These are phyloP conservation scores for Macrophya annulata DNA, from an alignment of 2,888 invertebrate species.

Conservation along the genomic window DNA sequence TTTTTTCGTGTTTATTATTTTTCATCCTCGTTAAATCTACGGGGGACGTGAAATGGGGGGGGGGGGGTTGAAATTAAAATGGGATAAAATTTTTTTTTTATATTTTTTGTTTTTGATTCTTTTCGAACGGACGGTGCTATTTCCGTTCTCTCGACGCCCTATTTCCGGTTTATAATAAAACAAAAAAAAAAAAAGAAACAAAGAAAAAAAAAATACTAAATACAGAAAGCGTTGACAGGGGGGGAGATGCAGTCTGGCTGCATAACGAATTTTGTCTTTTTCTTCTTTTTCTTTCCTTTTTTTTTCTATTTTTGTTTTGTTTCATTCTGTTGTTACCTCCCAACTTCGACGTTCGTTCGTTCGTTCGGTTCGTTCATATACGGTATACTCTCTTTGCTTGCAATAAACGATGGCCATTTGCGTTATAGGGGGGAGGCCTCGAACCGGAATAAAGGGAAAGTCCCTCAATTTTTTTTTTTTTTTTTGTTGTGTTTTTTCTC, in stretches of 20 bases:
- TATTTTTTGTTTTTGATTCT: neutral
- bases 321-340: slow-evolving; percentile 57
- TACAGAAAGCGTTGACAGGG: neutral
- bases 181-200: neutral
- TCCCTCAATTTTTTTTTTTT: slow-evolving; percentile 44
- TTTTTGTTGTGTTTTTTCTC: slow-evolving; percentile 60
- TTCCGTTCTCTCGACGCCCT: slow-evolving; percentile 62
- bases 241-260: slow-evolving; percentile 10
- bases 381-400: slow-evolving; percentile 72
- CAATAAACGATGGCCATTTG: slow-evolving; percentile 77
- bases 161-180: slow-evolving; percentile 6
- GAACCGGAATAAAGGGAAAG: slow-evolving; percentile 67
- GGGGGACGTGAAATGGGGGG: neutral
- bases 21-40: neutral
- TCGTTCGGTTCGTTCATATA: slow-evolving; percentile 67
- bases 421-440: slow-evolving; percentile 68
- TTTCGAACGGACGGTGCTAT: slow-evolving; percentile 56
- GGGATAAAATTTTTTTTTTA: neutral
- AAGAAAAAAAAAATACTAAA: neutral
- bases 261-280: neutral
- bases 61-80: neutral
- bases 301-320: slow-evolving; percentile 28
- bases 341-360: slow-evolving; percentile 65
- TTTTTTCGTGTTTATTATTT: neutral
- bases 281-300: slow-evolving; percentile 32